These are phyloP conservation scores for Oscheius sp. DNA, from an alignment of 2,888 invertebrate species.

Conservation along the genomic window DNA sequence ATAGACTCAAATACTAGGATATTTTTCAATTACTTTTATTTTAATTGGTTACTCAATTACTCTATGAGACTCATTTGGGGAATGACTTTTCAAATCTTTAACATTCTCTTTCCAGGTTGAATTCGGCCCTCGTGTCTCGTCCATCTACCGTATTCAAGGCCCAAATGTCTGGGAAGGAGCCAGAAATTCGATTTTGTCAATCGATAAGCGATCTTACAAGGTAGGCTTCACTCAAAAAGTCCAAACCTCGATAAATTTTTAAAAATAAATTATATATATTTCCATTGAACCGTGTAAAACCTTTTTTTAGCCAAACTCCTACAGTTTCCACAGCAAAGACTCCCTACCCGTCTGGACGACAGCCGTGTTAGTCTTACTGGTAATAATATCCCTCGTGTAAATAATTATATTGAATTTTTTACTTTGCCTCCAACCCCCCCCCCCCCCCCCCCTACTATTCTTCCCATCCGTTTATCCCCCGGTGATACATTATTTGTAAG, in stretches of 20 bases:
- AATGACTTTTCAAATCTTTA: not conserved
- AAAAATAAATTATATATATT: too few relatives aligned
- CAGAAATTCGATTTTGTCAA: constrained; percentile 38
- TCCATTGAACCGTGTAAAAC: not conserved
- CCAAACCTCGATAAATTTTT: too few relatives aligned
- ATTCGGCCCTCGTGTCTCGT: constrained; percentile 49
- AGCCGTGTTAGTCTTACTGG: not conserved
- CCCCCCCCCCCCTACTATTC: not conserved
- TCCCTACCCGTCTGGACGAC: constrained; percentile 4
- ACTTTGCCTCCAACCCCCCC: not conserved
- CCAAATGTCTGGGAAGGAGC: constrained; percentile 72
- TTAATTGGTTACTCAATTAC: too few relatives aligned
- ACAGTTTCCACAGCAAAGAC: not conserved
- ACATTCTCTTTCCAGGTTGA: constrained; percentile 29
- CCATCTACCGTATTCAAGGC: constrained; percentile 63
- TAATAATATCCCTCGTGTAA: not conserved
- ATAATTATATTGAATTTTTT: too few relatives aligned
- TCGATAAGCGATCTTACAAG: constrained; percentile 7
- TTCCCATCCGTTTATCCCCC: constrained; percentile 44
- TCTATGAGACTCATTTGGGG: too few relatives aligned
- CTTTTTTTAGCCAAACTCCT: constrained; percentile 5
- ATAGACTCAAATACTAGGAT: too few relatives aligned
- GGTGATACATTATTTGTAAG: not conserved
- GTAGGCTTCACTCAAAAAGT: not conserved
- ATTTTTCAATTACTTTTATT: too few relatives aligned